Evolutionary conservation across 2,113 vertebrate species (phyloP).

Genomic region (Sialia sialis): DNA sequence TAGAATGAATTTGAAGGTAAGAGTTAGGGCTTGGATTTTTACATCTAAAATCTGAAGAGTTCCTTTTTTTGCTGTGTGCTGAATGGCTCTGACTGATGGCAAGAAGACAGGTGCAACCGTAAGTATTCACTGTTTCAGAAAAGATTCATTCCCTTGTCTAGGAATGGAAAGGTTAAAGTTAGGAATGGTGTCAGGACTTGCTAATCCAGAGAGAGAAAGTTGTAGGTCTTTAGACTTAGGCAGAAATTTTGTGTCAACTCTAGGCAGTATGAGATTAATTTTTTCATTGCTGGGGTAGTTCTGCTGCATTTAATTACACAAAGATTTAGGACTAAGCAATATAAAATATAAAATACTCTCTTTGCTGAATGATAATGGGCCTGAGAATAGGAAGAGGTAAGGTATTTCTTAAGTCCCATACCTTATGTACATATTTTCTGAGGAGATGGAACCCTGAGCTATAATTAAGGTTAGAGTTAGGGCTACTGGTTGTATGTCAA

Average conservation of each 20-base stretch:
- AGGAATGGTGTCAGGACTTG: neutral
- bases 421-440: neutral
- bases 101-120: neutral
- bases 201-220: neutral
- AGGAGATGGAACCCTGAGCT: neutral
- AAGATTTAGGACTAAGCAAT: neutral
- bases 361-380: neutral
- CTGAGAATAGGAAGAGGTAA: neutral
- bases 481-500: neutral
- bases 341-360: neutral
- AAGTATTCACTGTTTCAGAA: neutral
- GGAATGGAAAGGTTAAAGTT: neutral
- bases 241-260: neutral
- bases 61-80: neutral
- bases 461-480: neutral
- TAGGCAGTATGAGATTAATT: neutral
- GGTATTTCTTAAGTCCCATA: neutral
- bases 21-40: neutral
- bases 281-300: neutral
- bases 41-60: neutral
- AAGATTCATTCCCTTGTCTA: neutral
- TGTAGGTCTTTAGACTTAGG: neutral
- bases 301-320: neutral
- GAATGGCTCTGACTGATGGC: neutral
- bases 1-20: neutral